phyloP scores from a whole-genome alignment of 37 sponge, comb jelly and placozoan species.

The Beroe ovata region DNA sequence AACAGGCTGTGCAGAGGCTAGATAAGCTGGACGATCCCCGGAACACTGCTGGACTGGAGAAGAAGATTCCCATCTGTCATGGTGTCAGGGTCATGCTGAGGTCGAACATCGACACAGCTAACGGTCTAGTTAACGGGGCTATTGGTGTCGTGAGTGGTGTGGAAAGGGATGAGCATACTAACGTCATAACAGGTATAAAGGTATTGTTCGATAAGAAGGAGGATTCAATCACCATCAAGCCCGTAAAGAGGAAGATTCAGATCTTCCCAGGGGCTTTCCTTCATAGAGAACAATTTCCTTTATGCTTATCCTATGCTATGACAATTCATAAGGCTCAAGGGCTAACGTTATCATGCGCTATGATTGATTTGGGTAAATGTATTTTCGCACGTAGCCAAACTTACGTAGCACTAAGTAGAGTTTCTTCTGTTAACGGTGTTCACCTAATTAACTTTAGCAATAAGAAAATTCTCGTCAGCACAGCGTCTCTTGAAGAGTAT shows the following conservation, averaged over 20 bases:
- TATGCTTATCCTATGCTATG: not conserved
- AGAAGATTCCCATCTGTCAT: not conserved
- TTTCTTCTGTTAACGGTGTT: not conserved
- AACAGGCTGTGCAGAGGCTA: not conserved
- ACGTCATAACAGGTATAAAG: not conserved
- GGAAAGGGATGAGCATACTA: not conserved
- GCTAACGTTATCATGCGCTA: not conserved
- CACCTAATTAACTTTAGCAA: slow-evolving; percentile 5
- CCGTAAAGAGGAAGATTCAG: not conserved
- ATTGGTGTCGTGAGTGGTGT: not conserved
- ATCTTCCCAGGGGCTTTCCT: not conserved
- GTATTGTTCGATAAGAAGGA: not conserved
- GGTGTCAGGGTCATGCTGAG: slow-evolving; percentile 21
- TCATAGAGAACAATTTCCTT: not conserved
- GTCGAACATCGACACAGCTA: not conserved
- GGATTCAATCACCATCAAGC: not conserved
- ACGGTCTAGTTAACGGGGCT: not conserved
- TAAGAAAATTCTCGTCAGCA: not conserved
- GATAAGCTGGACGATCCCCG: slow-evolving; percentile 30
- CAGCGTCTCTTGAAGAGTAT: not conserved
- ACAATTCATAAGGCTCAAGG: slow-evolving; percentile 30
- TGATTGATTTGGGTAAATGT: not conserved
- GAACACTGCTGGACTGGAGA: slow-evolving; percentile 19
- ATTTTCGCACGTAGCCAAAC: not conserved
- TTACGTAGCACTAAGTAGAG: not conserved